Base-by-base conservation (phyloP, 2,888 invertebrate genomes). In the Nymphalis c-album region DNA sequence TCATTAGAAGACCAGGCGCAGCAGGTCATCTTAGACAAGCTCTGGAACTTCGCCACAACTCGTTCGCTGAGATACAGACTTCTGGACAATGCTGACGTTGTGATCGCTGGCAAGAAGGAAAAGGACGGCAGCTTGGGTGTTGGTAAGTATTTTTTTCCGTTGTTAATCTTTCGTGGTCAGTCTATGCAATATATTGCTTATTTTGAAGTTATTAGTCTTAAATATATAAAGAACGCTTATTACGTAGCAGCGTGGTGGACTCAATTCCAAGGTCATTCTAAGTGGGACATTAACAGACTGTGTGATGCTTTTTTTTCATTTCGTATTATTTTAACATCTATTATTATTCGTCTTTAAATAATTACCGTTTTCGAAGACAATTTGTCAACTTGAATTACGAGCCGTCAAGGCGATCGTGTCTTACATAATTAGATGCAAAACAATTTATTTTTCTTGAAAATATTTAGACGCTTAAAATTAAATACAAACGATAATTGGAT, bases 1-100 rank as follows among this genome's bases (percentile, higher is more conserved):
- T 94, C 95, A 40, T 88, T 95, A 17, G 95, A 94, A 73, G 94
- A 94, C 70, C 91, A 94, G 58, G 93, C 94, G 0, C 87, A 94
- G 58, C 94, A 95, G 79, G 88, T 97, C 40, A 93, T 97, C 63
- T 93, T 95, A 65, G 95, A 95, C 76, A 97, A 97, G 82, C 83
- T 96, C 55, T 96, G 95, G 94, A 93, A 94, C 77, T 97, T 96
- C 81, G 93, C 96, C 62, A 95, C 94, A 69, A 95, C 96, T 18
- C 93, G 97, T 76, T 95, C 96, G 7, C 87, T 97, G 76, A 95
- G 96, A 82, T 97, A 96, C 94, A 95, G 95, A 83, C 92, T 96
- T 69, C 87, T 96, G 31, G 96, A 96, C 35, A 96, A 95, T 73
- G 95, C 97, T 20, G 97, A 97, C 76, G 93, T 97, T 10, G 95